phyloP scores from a whole-genome alignment of 2,888 invertebrate species.

The Megaustenia siamemsis region DNA sequence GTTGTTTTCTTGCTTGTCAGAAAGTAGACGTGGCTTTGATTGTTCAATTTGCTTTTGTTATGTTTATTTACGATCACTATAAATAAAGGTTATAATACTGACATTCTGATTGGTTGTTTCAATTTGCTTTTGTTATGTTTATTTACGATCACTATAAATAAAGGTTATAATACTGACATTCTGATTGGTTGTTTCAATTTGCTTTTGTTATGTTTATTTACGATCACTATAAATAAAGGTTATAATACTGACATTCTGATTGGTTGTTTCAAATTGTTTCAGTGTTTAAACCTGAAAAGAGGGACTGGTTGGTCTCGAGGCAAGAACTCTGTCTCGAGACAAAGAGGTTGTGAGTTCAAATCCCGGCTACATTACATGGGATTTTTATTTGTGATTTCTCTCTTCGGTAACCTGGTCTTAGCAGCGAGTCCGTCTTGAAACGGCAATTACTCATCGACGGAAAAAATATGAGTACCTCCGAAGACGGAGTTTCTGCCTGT shows the following conservation, averaged over 20 bases:
- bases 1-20: background rate
- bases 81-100: constrained; percentile 13
- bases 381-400: too few species aligned
- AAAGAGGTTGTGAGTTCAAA: too few species aligned
- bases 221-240: constrained; percentile 5
- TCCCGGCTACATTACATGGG: too few species aligned
- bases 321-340: too few species aligned
- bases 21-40: constrained; percentile 6
- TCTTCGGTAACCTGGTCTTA: too few species aligned
- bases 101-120: background rate
- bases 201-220: constrained; percentile 24
- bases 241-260: constrained; percentile 3
- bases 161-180: constrained; percentile 7
- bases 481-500: too few species aligned
- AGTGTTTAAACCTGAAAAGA: too few species aligned
- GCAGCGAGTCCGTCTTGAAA: too few species aligned
- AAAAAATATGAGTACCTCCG: too few species aligned
- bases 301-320: too few species aligned
- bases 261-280: background rate
- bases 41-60: constrained; percentile 8
- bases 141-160: constrained; percentile 14
- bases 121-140: constrained; percentile 11
- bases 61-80: constrained; percentile 1
- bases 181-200: background rate
- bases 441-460: too few species aligned